These are phyloP conservation scores for Mesoligia furuncula DNA, from an alignment of 2,888 invertebrate genomes.

Conservation along the genomic window DNA sequence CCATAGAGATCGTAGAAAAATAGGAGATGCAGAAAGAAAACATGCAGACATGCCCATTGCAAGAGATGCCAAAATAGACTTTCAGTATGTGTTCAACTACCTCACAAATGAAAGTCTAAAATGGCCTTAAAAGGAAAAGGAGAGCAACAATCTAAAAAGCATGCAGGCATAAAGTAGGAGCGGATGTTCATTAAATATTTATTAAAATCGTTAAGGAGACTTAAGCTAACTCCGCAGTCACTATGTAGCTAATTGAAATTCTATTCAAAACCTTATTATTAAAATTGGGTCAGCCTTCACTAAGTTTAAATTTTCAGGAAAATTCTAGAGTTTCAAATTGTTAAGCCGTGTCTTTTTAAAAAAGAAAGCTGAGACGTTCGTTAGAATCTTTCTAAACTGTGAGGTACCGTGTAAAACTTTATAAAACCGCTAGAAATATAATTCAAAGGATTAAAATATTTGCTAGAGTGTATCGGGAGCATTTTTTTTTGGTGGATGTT, in stretches of 20 bases:
- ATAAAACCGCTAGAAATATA: conserved; percentile 52
- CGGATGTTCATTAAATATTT: conserved; percentile 75
- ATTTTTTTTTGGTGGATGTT: conserved; percentile 33
- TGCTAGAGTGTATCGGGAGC: conserved; percentile 51
- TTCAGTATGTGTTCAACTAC: conserved; percentile 67
- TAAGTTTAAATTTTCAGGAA: conserved; percentile 61
- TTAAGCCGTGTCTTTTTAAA: conserved; percentile 58
- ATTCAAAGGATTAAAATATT: conserved; percentile 27
- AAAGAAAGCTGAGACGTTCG: conserved; percentile 56
- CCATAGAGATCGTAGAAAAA: conserved; percentile 90
- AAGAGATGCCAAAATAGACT: conserved; percentile 79
- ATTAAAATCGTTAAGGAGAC: conserved; percentile 60
- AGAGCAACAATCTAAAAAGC: conserved; percentile 81
- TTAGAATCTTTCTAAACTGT: conserved; percentile 53
- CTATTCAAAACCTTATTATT: conserved; percentile 66
- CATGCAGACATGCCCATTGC: conserved; percentile 86
- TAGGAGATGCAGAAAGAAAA: conserved; percentile 86
- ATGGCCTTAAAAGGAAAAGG: conserved; percentile 76
- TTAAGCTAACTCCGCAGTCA: conserved; percentile 66
- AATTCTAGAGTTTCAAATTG: conserved; percentile 58
- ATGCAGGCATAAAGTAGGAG: conserved; percentile 90
- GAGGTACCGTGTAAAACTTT: conserved; percentile 52
- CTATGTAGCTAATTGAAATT: conserved; percentile 67
- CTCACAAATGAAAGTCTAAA: conserved; percentile 77
- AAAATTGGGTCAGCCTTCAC: conserved; percentile 70